A percentile compares a stretch with the other conserved stretches of the same genome.
These are phyloP conservation scores for Poeciliopsis paucimaculata DNA, from an alignment of 2,797 vertebrate species.

Conservation along the genomic window DNA sequence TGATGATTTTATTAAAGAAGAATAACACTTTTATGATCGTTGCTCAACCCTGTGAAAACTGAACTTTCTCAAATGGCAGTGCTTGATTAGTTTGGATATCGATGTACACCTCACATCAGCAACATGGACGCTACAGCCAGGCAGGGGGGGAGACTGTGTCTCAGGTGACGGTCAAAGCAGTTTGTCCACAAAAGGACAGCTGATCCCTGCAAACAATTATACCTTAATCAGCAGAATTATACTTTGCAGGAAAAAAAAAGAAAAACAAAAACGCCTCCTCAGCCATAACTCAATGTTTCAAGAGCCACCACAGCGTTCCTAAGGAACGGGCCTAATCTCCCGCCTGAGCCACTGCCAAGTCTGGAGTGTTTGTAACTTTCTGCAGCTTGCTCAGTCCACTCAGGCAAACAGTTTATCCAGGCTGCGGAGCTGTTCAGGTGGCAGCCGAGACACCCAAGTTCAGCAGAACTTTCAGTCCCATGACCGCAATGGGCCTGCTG, in stretches of 20 bases:
- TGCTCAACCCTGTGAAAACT: not conserved
- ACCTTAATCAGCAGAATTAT: not conserved
- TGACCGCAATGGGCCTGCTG: conserved; percentile 32
- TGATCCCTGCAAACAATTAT: not conserved
- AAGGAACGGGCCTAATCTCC: conserved; percentile 58
- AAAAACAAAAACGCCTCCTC: conserved; percentile 41
- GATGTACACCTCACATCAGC: not conserved
- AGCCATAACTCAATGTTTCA: conserved; percentile 64
- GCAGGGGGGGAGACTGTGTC: not conserved
- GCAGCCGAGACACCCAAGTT: conserved; percentile 7
- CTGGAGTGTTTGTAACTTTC: conserved; percentile 36
- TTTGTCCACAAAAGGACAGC: not conserved
- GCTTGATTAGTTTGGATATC: not conserved
- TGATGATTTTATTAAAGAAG: not conserved
- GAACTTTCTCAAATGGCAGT: not conserved
- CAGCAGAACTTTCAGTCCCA: conserved; percentile 25
- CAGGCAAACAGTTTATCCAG: conserved; percentile 40
- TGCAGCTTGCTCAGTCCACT: conserved; percentile 29
- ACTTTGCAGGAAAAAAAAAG: not conserved
- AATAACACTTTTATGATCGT: not conserved
- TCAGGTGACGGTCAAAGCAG: not conserved
- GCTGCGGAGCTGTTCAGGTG: conserved; percentile 30
- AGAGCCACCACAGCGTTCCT: conserved; percentile 62
- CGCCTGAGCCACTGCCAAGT: conserved; percentile 21
- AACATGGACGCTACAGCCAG: not conserved